Conservation (phyloP, 2,797 vertebrate species). For the Leptodactylus fallax region DNA sequence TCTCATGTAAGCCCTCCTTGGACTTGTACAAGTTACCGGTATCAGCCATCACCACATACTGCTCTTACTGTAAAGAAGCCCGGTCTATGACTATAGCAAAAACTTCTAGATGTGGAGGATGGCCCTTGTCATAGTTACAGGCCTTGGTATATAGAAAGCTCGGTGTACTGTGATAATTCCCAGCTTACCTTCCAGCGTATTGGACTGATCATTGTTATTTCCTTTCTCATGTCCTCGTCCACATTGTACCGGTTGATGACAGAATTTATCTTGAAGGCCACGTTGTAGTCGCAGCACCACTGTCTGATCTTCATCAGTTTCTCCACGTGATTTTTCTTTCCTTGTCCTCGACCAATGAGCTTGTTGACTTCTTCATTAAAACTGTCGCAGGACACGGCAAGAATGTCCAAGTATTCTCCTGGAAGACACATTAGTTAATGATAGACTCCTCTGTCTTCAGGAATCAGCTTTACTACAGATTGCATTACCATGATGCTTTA, state of each 20-base stretch:
- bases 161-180: too few relatives aligned
- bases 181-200: slow-evolving; percentile 91
- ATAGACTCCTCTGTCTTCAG: too few relatives aligned
- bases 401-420: slow-evolving; percentile 90
- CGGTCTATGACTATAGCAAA: too few relatives aligned
- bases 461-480: neutral
- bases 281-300: slow-evolving; percentile 87
- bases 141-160: too few relatives aligned
- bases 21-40: too few relatives aligned
- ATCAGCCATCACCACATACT: too few relatives aligned
- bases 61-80: too few relatives aligned
- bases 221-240: slow-evolving; percentile 86
- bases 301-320: slow-evolving; percentile 82
- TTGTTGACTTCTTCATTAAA: slow-evolving; percentile 89
- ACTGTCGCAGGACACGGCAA: slow-evolving; percentile 95
- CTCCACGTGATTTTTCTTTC: slow-evolving; percentile 87
- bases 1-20: too few relatives aligned
- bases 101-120: too few relatives aligned
- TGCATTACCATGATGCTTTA: neutral
- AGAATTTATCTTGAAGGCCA: slow-evolving; percentile 96
- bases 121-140: too few relatives aligned
- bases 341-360: slow-evolving; percentile 88
- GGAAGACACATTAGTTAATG: slow-evolving; percentile 12
- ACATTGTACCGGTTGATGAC: slow-evolving; percentile 93
- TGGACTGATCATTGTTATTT: slow-evolving; percentile 82